Evolutionary conservation across 2,797 vertebrate genomes (phyloP).

Genomic region (Microchirus variegatus): DNA sequence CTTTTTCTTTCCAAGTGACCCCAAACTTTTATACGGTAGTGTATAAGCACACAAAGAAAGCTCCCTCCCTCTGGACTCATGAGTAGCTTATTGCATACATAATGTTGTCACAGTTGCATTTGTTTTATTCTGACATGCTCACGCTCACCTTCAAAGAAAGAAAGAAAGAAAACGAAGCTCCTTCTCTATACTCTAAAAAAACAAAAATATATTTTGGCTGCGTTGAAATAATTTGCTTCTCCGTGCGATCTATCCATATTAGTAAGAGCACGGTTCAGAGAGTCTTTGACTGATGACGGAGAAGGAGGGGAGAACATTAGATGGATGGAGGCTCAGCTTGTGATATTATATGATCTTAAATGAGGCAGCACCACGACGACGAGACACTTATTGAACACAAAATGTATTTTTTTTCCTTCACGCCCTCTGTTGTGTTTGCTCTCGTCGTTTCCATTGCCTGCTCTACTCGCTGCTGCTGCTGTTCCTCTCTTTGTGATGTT

Average conservation of each 20-base stretch:
- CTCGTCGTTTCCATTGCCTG: neutral
- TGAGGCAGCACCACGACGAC: slow-evolving; percentile 18
- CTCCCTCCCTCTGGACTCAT: too few species aligned
- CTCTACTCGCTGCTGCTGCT: neutral
- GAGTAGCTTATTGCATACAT: too few species aligned
- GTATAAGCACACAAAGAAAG: too few species aligned
- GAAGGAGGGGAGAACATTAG: slow-evolving; percentile 1
- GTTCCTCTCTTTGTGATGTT: neutral
- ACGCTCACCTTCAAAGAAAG: too few species aligned
- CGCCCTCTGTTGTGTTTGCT: neutral
- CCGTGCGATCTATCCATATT: slow-evolving; percentile 22
- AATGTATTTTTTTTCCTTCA: neutral
- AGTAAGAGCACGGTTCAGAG: slow-evolving; percentile 7
- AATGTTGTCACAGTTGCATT: too few species aligned
- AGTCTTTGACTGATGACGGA: slow-evolving; percentile 13
- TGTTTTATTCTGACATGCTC: too few species aligned
- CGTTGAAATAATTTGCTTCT: slow-evolving; percentile 13
- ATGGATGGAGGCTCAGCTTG: slow-evolving; percentile 6
- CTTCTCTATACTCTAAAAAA: too few species aligned
- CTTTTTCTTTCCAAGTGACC: too few species aligned
- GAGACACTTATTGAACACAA: neutral
- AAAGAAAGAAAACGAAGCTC: too few species aligned
- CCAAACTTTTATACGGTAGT: too few species aligned
- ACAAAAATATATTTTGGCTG: slow-evolving; percentile 12
- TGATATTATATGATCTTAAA: slow-evolving; percentile 14